These are phyloP conservation scores for Odontamblyopus lacepedii DNA, from an alignment of 2,797 vertebrate species.

Conservation along the genomic window DNA sequence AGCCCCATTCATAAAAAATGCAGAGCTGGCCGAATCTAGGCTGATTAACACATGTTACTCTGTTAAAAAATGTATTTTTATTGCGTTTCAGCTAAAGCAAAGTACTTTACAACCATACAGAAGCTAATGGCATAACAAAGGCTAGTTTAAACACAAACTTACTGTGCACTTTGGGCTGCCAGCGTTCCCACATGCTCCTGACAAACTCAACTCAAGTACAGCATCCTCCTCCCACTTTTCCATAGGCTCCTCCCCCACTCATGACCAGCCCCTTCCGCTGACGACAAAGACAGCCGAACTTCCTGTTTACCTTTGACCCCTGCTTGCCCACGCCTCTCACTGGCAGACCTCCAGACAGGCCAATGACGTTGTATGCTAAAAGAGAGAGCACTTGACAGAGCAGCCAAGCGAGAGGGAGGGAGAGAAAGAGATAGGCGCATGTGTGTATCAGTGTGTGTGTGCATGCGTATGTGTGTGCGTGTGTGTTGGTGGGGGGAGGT, in stretches of 20 bases:
- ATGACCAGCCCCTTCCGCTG: slow-evolving; percentile 54
- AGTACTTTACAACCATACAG: slow-evolving; percentile 3
- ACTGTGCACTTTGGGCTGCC: slow-evolving; percentile 78
- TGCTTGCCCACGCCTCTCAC: slow-evolving; percentile 48
- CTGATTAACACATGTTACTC: slow-evolving; percentile 28
- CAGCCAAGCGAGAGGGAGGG: slow-evolving; percentile 18
- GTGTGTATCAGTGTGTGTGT: slow-evolving; percentile 1
- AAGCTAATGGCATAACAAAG: slow-evolving; percentile 45
- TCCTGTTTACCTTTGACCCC: slow-evolving; percentile 84
- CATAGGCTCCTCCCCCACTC: slow-evolving; percentile 55
- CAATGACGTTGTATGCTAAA: slow-evolving; percentile 58
- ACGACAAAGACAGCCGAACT: slow-evolving; percentile 64
- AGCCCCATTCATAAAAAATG: slow-evolving; percentile 36
- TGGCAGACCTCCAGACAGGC: slow-evolving; percentile 62
- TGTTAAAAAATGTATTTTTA: slow-evolving; percentile 36
- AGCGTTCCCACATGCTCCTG: slow-evolving; percentile 75
- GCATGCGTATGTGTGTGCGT: background rate
- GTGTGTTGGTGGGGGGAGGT: slow-evolving; percentile 41
- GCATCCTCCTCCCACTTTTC: slow-evolving; percentile 68
- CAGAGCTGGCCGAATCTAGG: slow-evolving; percentile 31
- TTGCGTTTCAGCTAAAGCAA: slow-evolving; percentile 42
- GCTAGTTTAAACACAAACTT: slow-evolving; percentile 75
- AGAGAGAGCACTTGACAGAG: slow-evolving; percentile 46
- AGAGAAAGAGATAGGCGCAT: slow-evolving; percentile 12
- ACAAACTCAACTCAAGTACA: slow-evolving; percentile 71